Percentiles rank a stretch among this genome's conserved stretches.
phyloP scores from a whole-genome alignment of 2,888 invertebrate species.

The Parapristionchus giblindavisi region DNA sequence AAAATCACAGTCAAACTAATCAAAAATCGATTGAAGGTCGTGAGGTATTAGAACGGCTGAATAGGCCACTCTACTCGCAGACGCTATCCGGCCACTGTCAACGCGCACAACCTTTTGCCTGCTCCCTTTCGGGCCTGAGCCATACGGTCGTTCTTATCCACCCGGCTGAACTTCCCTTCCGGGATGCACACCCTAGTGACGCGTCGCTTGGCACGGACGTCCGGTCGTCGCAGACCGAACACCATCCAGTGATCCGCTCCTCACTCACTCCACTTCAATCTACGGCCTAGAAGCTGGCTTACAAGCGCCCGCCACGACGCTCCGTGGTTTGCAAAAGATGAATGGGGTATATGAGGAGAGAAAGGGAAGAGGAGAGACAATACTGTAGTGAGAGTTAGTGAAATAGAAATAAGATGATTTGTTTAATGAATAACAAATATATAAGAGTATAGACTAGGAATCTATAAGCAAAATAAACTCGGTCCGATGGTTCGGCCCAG shows the following conservation, averaged over 20 bases:
- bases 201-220: slow-evolving; percentile 60
- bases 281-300: slow-evolving; percentile 58
- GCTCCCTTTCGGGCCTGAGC: slow-evolving; percentile 66
- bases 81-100: slow-evolving; percentile 61
- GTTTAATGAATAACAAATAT: no score
- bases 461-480: no score
- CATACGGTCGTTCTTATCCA: slow-evolving; percentile 61
- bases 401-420: no score
- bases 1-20: no score
- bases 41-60: slow-evolving; percentile 49
- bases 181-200: slow-evolving; percentile 52
- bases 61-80: slow-evolving; percentile 47
- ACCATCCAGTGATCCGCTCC: slow-evolving; percentile 51
- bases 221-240: slow-evolving; percentile 55
- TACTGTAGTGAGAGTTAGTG: no score
- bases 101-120: slow-evolving; percentile 64
- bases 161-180: slow-evolving; percentile 49
- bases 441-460: no score
- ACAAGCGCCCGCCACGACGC: slow-evolving; percentile 53
- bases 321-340: not conserved
- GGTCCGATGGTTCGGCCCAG: no score
- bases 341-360: not conserved
- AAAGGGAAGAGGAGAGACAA: no score
- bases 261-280: slow-evolving; percentile 55
- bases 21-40: slow-evolving; percentile 5